phyloP scores from a whole-genome alignment of 2,888 invertebrate species.

The Chymomyza amoena region DNA sequence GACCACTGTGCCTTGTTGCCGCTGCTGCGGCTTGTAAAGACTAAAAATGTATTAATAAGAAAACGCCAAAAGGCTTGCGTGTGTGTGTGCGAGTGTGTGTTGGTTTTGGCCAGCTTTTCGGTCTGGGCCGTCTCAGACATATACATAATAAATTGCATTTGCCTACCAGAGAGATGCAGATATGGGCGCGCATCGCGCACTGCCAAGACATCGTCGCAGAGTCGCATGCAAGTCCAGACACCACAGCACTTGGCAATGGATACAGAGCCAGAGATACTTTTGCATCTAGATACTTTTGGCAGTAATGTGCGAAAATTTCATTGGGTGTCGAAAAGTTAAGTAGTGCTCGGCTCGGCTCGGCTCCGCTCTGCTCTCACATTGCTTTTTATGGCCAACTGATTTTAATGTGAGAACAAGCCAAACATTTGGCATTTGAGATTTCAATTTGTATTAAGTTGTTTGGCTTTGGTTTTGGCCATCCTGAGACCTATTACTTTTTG shows the following conservation, averaged over 20 bases:
- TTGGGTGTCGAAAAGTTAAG: slow-evolving; percentile 76
- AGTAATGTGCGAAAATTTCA: slow-evolving; percentile 76
- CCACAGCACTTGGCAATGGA: neutral
- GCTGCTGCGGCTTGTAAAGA: slow-evolving; percentile 47
- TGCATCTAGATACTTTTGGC: slow-evolving; percentile 77
- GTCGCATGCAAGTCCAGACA: neutral
- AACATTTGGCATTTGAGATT: slow-evolving; percentile 69
- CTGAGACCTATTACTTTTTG: slow-evolving; percentile 8
- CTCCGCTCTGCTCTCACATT: neutral
- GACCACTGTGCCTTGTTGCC: neutral
- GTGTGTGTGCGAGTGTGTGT: slow-evolving; percentile 51
- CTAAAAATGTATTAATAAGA: slow-evolving; percentile 77
- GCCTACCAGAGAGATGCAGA: slow-evolving; percentile 56
- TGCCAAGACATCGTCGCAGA: slow-evolving; percentile 16
- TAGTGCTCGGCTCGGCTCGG: slow-evolving; percentile 45
- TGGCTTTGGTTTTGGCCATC: slow-evolving; percentile 5
- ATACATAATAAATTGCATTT: slow-evolving; percentile 71
- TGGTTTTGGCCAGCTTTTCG: slow-evolving; percentile 9
- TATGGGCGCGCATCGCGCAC: slow-evolving; percentile 26
- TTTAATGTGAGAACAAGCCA: slow-evolving; percentile 67
- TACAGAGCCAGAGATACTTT: slow-evolving; percentile 57
- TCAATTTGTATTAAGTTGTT: slow-evolving; percentile 72
- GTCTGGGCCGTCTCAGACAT: slow-evolving; percentile 61
- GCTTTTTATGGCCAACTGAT: neutral
- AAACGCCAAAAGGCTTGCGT: slow-evolving; percentile 68